Evolutionary conservation across 2,113 vertebrate genomes (phyloP).

Genomic region (Rhea americana): DNA sequence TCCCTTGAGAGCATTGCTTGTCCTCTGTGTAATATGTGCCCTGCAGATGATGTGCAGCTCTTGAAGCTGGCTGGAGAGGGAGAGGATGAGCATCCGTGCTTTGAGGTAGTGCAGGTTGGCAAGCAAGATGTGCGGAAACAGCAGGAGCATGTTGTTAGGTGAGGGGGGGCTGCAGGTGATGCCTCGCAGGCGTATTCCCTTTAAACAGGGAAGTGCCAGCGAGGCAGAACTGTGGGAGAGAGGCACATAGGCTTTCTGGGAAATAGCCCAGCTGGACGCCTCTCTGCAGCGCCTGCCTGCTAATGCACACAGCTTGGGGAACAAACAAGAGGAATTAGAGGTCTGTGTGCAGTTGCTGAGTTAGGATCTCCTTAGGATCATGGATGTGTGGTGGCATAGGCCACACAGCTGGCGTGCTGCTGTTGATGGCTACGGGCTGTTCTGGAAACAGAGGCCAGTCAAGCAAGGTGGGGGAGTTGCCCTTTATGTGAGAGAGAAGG

Average conservation of each 20-base stretch:
- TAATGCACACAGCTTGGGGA: not conserved
- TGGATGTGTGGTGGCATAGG: not conserved
- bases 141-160: not conserved
- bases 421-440: not conserved
- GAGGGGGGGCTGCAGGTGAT: no score
- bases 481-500: not conserved
- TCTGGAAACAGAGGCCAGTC: not conserved
- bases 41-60: not conserved
- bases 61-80: not conserved
- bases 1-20: conserved; percentile 46
- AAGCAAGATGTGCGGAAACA: no score
- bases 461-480: no score
- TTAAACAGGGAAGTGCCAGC: not conserved
- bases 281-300: no score
- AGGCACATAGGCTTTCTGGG: not conserved
- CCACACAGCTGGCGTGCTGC: not conserved
- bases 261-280: no score
- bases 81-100: not conserved
- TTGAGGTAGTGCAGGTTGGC: no score
- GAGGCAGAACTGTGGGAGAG: not conserved
- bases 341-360: not conserved
- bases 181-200: no score
- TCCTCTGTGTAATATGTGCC: not conserved
- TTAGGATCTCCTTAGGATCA: not conserved
- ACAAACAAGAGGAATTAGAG: not conserved